Evolutionary conservation across 2,888 invertebrate genomes (phyloP).

Genomic region (Nesidiocoris tenuis): DNA sequence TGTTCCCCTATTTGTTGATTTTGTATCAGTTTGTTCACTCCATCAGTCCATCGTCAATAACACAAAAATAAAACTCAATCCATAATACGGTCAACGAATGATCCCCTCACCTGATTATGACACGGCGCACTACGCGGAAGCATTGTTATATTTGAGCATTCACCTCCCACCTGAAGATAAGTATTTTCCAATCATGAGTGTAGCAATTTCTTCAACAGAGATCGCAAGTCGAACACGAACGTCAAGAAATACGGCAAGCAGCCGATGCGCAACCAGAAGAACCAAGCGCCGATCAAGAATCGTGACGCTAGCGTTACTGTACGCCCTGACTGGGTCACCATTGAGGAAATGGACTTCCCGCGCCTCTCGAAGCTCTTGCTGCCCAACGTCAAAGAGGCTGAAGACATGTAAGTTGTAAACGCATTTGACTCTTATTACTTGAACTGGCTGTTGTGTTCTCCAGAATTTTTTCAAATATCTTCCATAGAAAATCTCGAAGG

Average conservation of each 20-base stretch:
- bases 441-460: too few species aligned
- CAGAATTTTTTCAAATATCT: too few species aligned
- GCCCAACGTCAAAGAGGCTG: conserved; percentile 80
- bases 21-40: too few species aligned
- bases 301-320: conserved; percentile 96
- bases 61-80: too few species aligned
- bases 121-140: too few species aligned
- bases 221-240: conserved; percentile 65
- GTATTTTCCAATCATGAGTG: neutral
- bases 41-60: too few species aligned
- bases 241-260: conserved; percentile 82
- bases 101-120: too few species aligned
- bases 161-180: neutral
- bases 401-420: conserved; percentile 62
- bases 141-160: too few species aligned
- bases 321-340: conserved; percentile 91
- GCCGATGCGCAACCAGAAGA: conserved; percentile 61
- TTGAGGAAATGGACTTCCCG: conserved; percentile 98
- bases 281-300: conserved; percentile 81
- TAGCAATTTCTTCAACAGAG: conserved; percentile 58
- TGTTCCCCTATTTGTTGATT: too few species aligned
- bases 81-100: too few species aligned
- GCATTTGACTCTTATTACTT: too few species aligned
- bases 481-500: too few species aligned
- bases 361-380: conserved; percentile 88